Percentiles rank a stretch among this genome's conserved stretches.
These are phyloP conservation scores for Lochmaea capreae DNA, from an alignment of 2,888 invertebrate species.

Conservation along the genomic window DNA sequence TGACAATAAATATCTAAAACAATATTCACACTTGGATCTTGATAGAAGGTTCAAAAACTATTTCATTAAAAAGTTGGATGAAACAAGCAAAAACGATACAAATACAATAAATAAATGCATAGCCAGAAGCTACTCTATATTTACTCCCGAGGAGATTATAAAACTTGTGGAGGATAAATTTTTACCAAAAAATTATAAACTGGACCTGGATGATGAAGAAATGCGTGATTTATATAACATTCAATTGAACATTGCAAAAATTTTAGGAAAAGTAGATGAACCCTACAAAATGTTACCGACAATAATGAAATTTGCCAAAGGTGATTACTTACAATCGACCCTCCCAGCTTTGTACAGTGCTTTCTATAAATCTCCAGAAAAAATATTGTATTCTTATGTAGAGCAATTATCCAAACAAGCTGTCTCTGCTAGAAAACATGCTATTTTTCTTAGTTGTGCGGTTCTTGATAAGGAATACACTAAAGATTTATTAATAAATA, in stretches of 20 bases:
- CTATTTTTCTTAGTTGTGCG: conserved; percentile 46
- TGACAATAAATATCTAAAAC: conserved; percentile 27
- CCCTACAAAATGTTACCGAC: conserved; percentile 40
- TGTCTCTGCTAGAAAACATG: conserved; percentile 50
- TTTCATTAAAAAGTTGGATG: conserved; percentile 27
- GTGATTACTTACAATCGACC: conserved; percentile 48
- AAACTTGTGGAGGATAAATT: conserved; percentile 38
- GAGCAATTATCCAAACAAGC: conserved; percentile 42
- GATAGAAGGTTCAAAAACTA: conserved; percentile 36
- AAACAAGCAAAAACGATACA: not conserved
- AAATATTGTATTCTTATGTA: conserved; percentile 36
- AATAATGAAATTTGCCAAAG: conserved; percentile 44
- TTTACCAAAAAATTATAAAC: conserved; percentile 43
- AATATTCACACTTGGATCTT: conserved; percentile 41
- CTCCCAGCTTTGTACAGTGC: conserved; percentile 46
- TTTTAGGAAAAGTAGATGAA: conserved; percentile 38
- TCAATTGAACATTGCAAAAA: conserved; percentile 41
- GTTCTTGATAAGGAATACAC: conserved; percentile 38
- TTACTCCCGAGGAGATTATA: conserved; percentile 44
- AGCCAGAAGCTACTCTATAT: conserved; percentile 23
- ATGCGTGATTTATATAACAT: conserved; percentile 41
- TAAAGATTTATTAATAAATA: conserved; percentile 25
- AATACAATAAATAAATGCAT: conserved; percentile 19
- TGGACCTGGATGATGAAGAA: conserved; percentile 41
- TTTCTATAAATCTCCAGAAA: conserved; percentile 47